These are phyloP conservation scores for Proales similis DNA, from an alignment of 1,140 invertebrate species.

Conservation along the genomic window DNA sequence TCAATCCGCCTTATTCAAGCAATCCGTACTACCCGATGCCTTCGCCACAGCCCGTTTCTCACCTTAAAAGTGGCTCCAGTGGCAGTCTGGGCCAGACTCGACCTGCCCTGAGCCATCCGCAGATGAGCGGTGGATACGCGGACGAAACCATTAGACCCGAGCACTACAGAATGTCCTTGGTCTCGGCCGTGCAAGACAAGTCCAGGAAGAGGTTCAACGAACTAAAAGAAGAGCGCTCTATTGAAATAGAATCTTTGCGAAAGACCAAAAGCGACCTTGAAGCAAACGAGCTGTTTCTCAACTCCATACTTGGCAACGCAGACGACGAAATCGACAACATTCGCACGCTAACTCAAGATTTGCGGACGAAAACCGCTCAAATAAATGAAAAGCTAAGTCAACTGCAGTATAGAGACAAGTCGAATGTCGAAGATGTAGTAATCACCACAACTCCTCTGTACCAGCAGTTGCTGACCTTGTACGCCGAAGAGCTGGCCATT, in stretches of 20 bases:
- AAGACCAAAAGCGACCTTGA: slow-evolving; percentile 79
- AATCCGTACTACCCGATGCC: slow-evolving; percentile 39
- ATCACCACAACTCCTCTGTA: slow-evolving; percentile 90
- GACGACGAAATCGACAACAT: slow-evolving; percentile 68
- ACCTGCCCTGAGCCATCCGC: slow-evolving; percentile 48
- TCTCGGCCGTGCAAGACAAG: slow-evolving; percentile 91
- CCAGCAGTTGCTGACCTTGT: slow-evolving; percentile 87
- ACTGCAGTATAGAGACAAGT: slow-evolving; percentile 45
- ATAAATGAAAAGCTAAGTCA: background rate
- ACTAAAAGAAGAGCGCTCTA: slow-evolving; percentile 72
- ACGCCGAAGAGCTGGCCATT: slow-evolving; percentile 91
- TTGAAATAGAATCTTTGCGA: slow-evolving; percentile 79
- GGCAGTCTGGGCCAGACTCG: slow-evolving; percentile 36
- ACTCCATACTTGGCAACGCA: slow-evolving; percentile 69
- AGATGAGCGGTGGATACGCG: slow-evolving; percentile 25
- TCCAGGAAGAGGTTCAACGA: slow-evolving; percentile 75
- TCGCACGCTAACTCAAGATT: background rate
- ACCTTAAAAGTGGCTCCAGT: slow-evolving; percentile 8
- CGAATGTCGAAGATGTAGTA: slow-evolving; percentile 92
- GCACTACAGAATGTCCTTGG: slow-evolving; percentile 63
- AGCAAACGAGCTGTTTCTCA: slow-evolving; percentile 73
- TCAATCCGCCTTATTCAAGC: slow-evolving; percentile 40
- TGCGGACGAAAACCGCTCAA: background rate
- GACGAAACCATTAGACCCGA: slow-evolving; percentile 32
- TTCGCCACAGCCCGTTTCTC: background rate